Percentiles rank a stretch among this genome's conserved stretches.
Evolutionary conservation across 2,888 invertebrate genomes (phyloP).

Genomic region (Parnassius orleans): DNA sequence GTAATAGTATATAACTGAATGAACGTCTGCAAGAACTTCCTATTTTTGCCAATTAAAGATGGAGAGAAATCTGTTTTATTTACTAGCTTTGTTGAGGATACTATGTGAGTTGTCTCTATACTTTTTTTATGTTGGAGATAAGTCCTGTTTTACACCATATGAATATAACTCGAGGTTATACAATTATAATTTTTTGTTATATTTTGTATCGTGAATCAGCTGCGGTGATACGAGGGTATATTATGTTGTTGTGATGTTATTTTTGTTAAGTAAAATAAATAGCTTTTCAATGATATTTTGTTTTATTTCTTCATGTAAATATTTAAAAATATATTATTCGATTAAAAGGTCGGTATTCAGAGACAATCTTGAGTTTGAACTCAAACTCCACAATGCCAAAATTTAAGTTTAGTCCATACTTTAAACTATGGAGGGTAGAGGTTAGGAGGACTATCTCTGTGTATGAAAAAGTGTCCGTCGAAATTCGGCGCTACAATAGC

Average conservation of each 20-base stretch:
- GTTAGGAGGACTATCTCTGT: no score
- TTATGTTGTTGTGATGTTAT: constrained; percentile 21
- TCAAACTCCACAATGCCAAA: no score
- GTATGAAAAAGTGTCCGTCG: no score
- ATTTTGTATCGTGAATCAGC: not conserved
- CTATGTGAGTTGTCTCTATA: no score
- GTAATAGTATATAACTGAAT: no score
- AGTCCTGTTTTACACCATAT: not conserved
- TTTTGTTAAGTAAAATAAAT: constrained; percentile 19
- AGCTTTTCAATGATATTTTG: constrained; percentile 11
- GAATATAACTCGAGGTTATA: not conserved
- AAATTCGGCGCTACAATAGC: no score
- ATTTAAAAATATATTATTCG: not conserved
- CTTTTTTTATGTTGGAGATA: not conserved
- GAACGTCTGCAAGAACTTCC: no score
- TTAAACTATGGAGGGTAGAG: no score
- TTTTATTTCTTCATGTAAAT: constrained; percentile 7
- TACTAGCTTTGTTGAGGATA: no score
- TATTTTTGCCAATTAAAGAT: not conserved
- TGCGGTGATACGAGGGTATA: constrained; percentile 9
- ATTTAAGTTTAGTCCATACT: no score
- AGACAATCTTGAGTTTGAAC: no score
- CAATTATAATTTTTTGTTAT: not conserved
- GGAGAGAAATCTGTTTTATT: not conserved
- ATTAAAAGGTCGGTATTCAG: no score